Evolutionary conservation across 2,888 invertebrate species (phyloP), one percentile per base, ranked within the genome.

Genomic region (Dusona sp.): DNA sequence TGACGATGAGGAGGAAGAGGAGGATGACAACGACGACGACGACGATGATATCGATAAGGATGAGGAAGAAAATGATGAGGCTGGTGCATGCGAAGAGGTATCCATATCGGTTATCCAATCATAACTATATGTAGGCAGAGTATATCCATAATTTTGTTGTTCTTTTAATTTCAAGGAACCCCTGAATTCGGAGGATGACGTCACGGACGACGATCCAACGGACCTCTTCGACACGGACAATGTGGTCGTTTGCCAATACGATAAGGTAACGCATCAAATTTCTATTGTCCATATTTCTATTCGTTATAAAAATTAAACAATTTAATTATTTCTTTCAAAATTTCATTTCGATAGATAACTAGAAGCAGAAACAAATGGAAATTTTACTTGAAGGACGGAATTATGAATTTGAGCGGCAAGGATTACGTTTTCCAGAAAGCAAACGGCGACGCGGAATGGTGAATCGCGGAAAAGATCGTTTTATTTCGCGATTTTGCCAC

Each of bases 391-490:
- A 99, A 99, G 95, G 99, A 99, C 95, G 99, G 99, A 85, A 99
- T 99, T 88, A 99, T 99, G 99, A 99, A 99, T 95, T 96, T 99
- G 93, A 97, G 97, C 90, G 99, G 99, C 68, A 98, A 98, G 95
- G 99, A 99, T 95, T 99, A 97, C 95, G 98, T 99, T 92, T 99
- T 99, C 95, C 99, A 99, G 95, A 99, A 98, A 95, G 99, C 99
- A 19, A 98, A 97, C 92, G 99, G 99, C 90, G 99, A 99, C 95
- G 99, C 99, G 36, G 99, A 99, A 94, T 99, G 99, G 99, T 99
- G 96, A 96, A 68, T 54, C 36, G 36, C 67, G 45, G 16, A 61
- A 61, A 61, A 54, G 38, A n/a, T 29, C 16, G 1, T 16, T 61
- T 29, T 13, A n/a, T 16, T 29, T 16, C 4, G 29, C 16, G 29